These are phyloP conservation scores for Nipponacmea schrenckii DNA, from an alignment of 2,888 invertebrate species.

Conservation along the genomic window DNA sequence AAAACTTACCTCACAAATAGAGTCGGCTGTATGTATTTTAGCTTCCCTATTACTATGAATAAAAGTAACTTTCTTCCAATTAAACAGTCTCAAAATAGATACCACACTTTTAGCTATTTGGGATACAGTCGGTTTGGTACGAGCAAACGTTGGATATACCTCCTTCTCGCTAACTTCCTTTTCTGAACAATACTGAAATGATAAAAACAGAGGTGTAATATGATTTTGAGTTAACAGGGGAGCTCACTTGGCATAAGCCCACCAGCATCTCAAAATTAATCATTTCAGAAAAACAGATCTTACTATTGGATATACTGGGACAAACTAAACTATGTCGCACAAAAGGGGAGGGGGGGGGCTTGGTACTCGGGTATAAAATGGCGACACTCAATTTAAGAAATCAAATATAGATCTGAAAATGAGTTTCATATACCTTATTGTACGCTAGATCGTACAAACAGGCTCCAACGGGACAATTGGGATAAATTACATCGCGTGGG, in stretches of 20 bases:
- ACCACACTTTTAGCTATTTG: slow-evolving; percentile 93
- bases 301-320: no score
- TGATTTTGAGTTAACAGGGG: no score
- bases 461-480: no score
- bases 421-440: no score
- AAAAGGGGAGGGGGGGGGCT: no score
- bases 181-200: slow-evolving; percentile 86
- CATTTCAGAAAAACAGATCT: not conserved
- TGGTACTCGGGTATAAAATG: no score
- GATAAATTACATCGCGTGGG: no score
- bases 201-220: slow-evolving; percentile 27
- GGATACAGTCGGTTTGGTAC: slow-evolving; percentile 91
- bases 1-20: slow-evolving; percentile 73
- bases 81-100: slow-evolving; percentile 83
- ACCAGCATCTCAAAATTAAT: not conserved
- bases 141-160: slow-evolving; percentile 89
- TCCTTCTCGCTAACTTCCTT: slow-evolving; percentile 88
- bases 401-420: no score
- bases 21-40: slow-evolving; percentile 74
- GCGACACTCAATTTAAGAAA: no score
- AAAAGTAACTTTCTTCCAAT: slow-evolving; percentile 90
- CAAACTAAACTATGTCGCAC: no score
- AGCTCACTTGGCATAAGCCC: no score
- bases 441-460: no score
- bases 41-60: slow-evolving; percentile 75